A percentile compares a stretch with the other conserved stretches of the same genome.
Conservation (phyloP, 2,888 invertebrate genomes). For the Drosophila borealis region DNA sequence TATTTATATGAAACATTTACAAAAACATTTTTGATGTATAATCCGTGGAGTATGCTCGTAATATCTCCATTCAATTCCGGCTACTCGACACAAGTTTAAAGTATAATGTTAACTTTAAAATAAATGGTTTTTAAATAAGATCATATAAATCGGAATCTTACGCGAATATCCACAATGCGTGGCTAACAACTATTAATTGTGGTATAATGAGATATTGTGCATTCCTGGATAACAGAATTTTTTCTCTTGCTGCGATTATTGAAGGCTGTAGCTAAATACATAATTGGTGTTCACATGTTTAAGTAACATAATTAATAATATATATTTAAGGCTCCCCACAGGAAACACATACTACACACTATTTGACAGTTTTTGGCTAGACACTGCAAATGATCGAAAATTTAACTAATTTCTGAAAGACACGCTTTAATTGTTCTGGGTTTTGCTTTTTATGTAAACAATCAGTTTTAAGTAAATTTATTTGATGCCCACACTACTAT, state of each 20-base stretch:
- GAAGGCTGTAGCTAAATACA: slow-evolving; percentile 36
- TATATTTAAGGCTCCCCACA: slow-evolving; percentile 40
- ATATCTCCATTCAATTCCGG: slow-evolving; percentile 43
- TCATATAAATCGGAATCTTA: slow-evolving; percentile 47
- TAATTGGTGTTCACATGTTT: slow-evolving; percentile 30
- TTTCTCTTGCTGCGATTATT: slow-evolving; percentile 15
- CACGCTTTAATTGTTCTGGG: slow-evolving; percentile 42
- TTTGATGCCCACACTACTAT: slow-evolving; percentile 51
- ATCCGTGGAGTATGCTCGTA: slow-evolving; percentile 36
- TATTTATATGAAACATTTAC: slow-evolving; percentile 62
- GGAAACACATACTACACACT: slow-evolving; percentile 47
- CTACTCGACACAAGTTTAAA: slow-evolving; percentile 43
- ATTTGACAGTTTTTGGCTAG: slow-evolving; percentile 57
- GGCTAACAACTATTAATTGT: slow-evolving; percentile 48
- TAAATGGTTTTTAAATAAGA: slow-evolving; percentile 34
- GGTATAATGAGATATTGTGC: slow-evolving; percentile 50
- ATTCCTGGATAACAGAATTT: slow-evolving; percentile 41
- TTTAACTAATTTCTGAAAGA: slow-evolving; percentile 52
- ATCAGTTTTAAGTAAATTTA: slow-evolving; percentile 43
- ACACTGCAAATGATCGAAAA: slow-evolving; percentile 41
- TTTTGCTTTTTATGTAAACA: slow-evolving; percentile 38
- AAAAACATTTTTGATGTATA: slow-evolving; percentile 52
- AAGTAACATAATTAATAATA: slow-evolving; percentile 44
- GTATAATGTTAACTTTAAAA: slow-evolving; percentile 41
- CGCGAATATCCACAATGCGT: slow-evolving; percentile 37